Evolutionary conservation across 1,140 invertebrate species (phyloP), one percentile per base, ranked within the genome.

Genomic region (Drosophila pandora): DNA sequence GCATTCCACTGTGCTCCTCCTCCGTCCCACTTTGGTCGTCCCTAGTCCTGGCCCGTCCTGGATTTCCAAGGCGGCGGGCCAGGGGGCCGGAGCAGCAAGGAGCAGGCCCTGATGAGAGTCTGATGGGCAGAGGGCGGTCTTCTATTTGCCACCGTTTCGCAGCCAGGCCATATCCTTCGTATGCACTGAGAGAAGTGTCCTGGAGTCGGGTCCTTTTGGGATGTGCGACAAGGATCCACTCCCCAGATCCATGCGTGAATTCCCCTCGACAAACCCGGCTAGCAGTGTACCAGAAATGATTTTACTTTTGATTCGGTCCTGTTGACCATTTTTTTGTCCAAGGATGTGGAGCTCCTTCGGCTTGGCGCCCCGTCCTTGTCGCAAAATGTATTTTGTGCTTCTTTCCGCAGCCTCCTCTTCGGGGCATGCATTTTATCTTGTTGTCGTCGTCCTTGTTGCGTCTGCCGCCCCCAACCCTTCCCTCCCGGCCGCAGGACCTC

Each of bases 371-470:
- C 39, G 41, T 58, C 53, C 53, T 69, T 60, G 56, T 65, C 60
- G 71, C 68, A 68, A 65, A 84, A 80, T 77, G 76, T 84, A 84
- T 84, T 85, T 85, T 80, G 76, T 80, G 34, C 65, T 47, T 39
- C 64, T 55, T 55, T 55, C 62, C 45, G 23, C 61, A 45, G 22
- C 17, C 13, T 62, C 23, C 39, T 8, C 21, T 71, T 55, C 68
- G 59, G 57, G 60, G 74, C 82, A 72, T 85, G 82, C 82, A 85
- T 85, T 85, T 85, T 85, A 85, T 85, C 81, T 85, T 85, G 81
- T 84, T 84, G 81, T 84, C 81, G 72, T 84, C 76, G 69, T 84
- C 80, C 71, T 84, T 81, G 75, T 54, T 60, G 56, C 50, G 47
- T 30, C 23, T 32, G 8, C 12, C 49, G n/a, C 21, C 9, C 8